Conservation (phyloP, 2,797 vertebrate genomes). For the Pristis pectinata region DNA sequence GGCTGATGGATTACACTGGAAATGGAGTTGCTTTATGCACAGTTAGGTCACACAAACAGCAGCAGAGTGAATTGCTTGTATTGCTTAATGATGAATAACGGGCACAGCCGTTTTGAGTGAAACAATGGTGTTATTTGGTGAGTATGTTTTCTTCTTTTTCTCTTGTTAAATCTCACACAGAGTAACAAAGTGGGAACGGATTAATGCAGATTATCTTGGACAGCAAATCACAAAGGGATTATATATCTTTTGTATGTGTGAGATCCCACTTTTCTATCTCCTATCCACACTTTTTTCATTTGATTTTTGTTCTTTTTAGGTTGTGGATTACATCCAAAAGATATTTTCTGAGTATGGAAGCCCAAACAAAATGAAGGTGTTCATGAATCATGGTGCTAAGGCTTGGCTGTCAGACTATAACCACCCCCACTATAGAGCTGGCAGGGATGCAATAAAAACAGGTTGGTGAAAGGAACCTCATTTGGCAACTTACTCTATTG, state of each 20-base stretch:
- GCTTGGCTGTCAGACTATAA: slow-evolving; percentile 98
- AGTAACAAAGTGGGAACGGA: neutral
- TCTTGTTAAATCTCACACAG: neutral
- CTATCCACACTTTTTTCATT: neutral
- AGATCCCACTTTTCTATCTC: neutral
- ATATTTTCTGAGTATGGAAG: slow-evolving; percentile 73
- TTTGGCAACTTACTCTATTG: neutral
- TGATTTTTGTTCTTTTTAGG: slow-evolving; percentile 55
- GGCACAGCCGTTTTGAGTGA: too few relatives aligned
- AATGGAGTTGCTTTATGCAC: neutral
- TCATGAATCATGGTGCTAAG: slow-evolving; percentile 79
- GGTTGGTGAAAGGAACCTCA: slow-evolving; percentile 54
- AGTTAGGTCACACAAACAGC: neutral
- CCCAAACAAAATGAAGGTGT: slow-evolving; percentile 81
- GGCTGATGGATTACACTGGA: neutral
- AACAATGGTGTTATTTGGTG: too few relatives aligned
- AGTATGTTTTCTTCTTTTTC: neutral
- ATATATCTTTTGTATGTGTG: neutral
- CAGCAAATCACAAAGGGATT: neutral
- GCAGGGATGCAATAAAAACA: slow-evolving; percentile 83
- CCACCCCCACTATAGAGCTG: slow-evolving; percentile 91
- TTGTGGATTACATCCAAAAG: slow-evolving; percentile 68
- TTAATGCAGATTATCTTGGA: neutral
- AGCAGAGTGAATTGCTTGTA: neutral
- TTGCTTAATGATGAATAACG: neutral